These are phyloP conservation scores for Crypturellus undulatus DNA, from an alignment of 2,113 vertebrate species.

Conservation along the genomic window DNA sequence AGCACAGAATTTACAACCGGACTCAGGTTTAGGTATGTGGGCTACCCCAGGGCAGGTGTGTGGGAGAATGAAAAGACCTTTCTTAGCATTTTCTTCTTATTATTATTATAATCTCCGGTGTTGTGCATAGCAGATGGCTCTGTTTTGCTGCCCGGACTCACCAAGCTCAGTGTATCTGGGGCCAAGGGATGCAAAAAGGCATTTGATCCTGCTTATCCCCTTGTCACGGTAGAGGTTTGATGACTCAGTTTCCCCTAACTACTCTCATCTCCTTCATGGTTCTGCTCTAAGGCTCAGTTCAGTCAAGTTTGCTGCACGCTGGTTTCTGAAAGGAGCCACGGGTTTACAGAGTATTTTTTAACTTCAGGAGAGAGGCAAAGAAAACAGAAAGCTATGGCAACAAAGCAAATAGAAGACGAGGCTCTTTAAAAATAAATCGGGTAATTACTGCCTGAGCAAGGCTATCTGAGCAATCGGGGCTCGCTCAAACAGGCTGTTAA, in stretches of 20 bases:
- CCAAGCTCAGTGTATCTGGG: not conserved
- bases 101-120: not conserved
- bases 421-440: slow-evolving; percentile 22
- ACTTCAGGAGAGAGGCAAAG: not conserved
- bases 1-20: not conserved
- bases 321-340: not conserved
- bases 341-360: not conserved
- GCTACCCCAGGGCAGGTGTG: fast-evolving
- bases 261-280: not conserved
- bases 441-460: slow-evolving; percentile 30
- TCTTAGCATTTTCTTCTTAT: not conserved
- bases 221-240: not conserved
- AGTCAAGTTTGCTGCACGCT: fast-evolving
- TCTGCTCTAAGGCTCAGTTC: not conserved
- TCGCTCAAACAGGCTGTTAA: slow-evolving; percentile 10
- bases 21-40: not conserved
- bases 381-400: slow-evolving; percentile 38
- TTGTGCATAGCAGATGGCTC: fast-evolving
- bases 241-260: not conserved
- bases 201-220: not conserved
- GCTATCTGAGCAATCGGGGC: slow-evolving; percentile 4
- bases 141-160: not conserved
- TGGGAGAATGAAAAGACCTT: not conserved
- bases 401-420: slow-evolving; percentile 57
- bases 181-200: not conserved